Conservation (phyloP, 2,113 vertebrate species). For the Neolamprologus brichardi region DNA sequence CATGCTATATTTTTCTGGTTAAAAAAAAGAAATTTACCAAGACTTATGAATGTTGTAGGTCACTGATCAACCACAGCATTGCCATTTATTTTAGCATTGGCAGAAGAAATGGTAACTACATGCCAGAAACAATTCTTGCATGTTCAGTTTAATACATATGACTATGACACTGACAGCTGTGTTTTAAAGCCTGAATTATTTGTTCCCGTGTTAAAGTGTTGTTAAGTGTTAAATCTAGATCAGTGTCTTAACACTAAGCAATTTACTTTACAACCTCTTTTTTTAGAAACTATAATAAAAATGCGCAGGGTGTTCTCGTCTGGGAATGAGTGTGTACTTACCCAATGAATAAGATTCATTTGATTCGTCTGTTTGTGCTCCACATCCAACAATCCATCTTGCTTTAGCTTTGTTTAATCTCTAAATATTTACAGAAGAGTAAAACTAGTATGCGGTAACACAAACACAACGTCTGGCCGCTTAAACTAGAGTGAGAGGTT, state of each 20-base stretch:
- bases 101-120: neutral
- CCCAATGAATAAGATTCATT: neutral
- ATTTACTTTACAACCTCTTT: neutral
- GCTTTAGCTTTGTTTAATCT: neutral
- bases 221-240: neutral
- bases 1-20: neutral
- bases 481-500: neutral
- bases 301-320: neutral
- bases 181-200: neutral
- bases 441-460: neutral
- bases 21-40: neutral
- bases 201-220: neutral
- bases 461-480: neutral
- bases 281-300: neutral
- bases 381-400: neutral
- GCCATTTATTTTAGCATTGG: neutral
- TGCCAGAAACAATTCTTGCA: neutral
- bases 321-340: neutral
- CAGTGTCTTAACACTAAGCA: neutral
- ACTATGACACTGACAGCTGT: neutral
- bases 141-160: neutral
- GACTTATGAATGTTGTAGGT: neutral
- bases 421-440: neutral
- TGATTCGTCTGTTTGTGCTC: neutral
- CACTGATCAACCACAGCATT: neutral